phyloP scores from a whole-genome alignment of 2,113 vertebrate genomes.

The Calidris pugnax region DNA sequence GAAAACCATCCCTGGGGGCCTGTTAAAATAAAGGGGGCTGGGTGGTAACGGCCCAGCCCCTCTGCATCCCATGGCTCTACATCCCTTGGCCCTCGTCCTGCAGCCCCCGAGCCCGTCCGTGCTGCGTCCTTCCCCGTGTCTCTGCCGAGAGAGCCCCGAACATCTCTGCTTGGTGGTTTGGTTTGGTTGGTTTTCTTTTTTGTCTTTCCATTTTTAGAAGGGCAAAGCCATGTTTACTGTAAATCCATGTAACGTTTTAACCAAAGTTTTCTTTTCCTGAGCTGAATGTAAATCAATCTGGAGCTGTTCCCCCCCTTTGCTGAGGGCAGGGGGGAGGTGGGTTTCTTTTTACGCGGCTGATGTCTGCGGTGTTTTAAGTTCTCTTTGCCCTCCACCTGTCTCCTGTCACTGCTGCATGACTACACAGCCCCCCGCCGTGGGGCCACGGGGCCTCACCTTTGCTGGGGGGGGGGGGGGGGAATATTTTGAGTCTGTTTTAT shows the following conservation, averaged over 20 bases:
- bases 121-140: not conserved
- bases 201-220: not conserved
- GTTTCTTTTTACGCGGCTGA: too few species aligned
- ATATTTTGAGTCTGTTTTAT: slow-evolving; percentile 9
- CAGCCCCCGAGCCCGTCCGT: not conserved
- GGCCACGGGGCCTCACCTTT: not conserved
- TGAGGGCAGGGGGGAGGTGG: too few species aligned
- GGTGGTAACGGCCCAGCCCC: not conserved
- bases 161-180: not conserved
- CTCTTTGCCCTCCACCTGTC: too few species aligned
- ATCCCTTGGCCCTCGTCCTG: not conserved
- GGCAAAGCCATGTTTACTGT: not conserved
- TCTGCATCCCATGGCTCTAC: not conserved
- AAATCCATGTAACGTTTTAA: not conserved
- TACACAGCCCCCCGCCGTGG: too few species aligned
- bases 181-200: not conserved
- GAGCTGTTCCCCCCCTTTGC: too few species aligned
- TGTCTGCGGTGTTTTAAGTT: too few species aligned
- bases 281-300: not conserved
- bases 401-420: too few species aligned
- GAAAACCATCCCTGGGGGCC: not conserved
- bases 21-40: not conserved
- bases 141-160: not conserved
- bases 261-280: slow-evolving; percentile 31
- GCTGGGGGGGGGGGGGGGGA: too few species aligned